Evolutionary conservation across 92 coral and sea anemone genomes (phyloP).

Genomic region (Bergia sp.): DNA sequence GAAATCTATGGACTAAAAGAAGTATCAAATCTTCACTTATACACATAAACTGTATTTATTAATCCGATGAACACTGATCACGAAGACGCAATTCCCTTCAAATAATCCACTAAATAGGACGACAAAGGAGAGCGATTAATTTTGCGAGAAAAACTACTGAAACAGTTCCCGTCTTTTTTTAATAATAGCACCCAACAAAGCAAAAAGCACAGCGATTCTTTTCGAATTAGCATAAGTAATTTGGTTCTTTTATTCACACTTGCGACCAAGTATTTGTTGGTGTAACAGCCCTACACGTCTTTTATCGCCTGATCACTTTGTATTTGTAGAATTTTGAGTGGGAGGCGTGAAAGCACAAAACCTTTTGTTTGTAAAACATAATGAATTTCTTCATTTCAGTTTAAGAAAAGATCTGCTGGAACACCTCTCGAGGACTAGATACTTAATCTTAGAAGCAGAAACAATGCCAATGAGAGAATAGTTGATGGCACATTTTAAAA

Average conservation of each 20-base stretch:
- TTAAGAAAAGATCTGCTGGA: not conserved
- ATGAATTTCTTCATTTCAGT: slow-evolving; percentile 28
- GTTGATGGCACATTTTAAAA: not conserved
- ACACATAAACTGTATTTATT: not conserved
- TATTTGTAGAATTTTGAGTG: slow-evolving; percentile 10
- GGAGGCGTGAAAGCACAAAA: slow-evolving; percentile 31
- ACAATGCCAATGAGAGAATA: not conserved
- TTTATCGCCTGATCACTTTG: not conserved
- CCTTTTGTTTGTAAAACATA: slow-evolving; percentile 27
- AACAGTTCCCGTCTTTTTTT: slow-evolving; percentile 25
- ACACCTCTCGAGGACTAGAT: not conserved
- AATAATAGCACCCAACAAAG: slow-evolving; percentile 38
- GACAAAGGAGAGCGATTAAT: not conserved
- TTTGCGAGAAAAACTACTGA: slow-evolving; percentile 35
- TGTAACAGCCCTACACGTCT: slow-evolving; percentile 6
- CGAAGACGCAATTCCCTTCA: not conserved
- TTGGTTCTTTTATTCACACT: slow-evolving; percentile 38
- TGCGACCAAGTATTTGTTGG: slow-evolving; percentile 23
- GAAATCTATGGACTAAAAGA: not conserved
- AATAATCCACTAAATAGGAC: not conserved
- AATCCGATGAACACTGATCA: not conserved
- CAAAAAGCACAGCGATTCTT: slow-evolving; percentile 28
- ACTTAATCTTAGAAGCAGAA: not conserved
- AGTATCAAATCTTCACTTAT: too few species aligned
- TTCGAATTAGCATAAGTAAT: slow-evolving; percentile 45